These are phyloP conservation scores for Drosophila simulans DNA, from an alignment of 1,140 invertebrate genomes.

Conservation along the genomic window DNA sequence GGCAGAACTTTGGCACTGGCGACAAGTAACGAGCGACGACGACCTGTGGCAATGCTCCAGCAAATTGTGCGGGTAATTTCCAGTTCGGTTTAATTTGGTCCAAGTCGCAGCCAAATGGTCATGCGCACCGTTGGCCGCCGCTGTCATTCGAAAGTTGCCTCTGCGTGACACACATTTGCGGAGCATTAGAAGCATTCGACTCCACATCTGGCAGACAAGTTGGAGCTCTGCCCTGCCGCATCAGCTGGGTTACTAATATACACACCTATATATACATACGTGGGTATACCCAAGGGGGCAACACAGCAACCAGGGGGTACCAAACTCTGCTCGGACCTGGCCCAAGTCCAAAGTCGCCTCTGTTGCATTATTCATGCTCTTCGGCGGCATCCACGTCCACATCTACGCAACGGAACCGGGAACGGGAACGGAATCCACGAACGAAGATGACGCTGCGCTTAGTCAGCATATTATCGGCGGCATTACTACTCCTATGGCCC, in stretches of 20 bases:
- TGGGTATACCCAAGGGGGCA: background rate
- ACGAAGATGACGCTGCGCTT: slow-evolving; percentile 76
- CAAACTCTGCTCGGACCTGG: background rate
- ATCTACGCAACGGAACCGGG: slow-evolving; percentile 42
- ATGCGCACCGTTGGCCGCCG: slow-evolving; percentile 56
- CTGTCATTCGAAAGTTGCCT: slow-evolving; percentile 81
- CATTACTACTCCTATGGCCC: slow-evolving; percentile 68
- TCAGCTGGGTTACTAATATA: slow-evolving; percentile 12
- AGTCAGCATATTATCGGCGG: slow-evolving; percentile 74
- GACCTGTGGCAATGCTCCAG: slow-evolving; percentile 59
- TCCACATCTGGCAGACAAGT: slow-evolving; percentile 24
- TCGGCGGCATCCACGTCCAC: slow-evolving; percentile 13
- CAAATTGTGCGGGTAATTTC: slow-evolving; percentile 71
- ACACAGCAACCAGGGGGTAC: background rate
- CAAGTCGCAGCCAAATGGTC: slow-evolving; percentile 38
- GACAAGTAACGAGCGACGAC: slow-evolving; percentile 18
- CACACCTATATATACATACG: too few relatives aligned
- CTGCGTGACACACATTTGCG: slow-evolving; percentile 77
- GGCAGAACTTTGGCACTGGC: slow-evolving; percentile 67
- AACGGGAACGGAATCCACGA: slow-evolving; percentile 34
- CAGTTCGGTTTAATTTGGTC: slow-evolving; percentile 55
- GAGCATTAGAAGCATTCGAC: slow-evolving; percentile 59
- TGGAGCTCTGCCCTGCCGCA: slow-evolving; percentile 22
- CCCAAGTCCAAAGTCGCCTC: slow-evolving; percentile 14
- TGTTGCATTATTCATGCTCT: slow-evolving; percentile 71